Evolutionary conservation across 1,140 invertebrate species (phyloP).

Genomic region (Teleopsis dalmanni): DNA sequence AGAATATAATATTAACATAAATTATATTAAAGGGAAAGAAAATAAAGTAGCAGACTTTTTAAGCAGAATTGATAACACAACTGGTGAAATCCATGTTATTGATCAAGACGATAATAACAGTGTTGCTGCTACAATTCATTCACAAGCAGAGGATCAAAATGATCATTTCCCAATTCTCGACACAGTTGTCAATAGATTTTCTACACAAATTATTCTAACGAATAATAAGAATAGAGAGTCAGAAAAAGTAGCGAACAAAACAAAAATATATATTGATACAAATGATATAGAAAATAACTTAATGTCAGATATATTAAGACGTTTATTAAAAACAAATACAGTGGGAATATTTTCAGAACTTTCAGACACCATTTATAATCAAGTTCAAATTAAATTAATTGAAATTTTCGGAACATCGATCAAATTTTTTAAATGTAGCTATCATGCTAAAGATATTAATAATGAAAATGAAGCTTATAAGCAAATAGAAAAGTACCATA

Average conservation of each 20-base stretch:
- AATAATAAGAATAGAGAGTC: not conserved
- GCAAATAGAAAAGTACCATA: slow-evolving; percentile 1
- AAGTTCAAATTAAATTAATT: slow-evolving; percentile 8
- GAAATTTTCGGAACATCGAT: not conserved
- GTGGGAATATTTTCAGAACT: slow-evolving; percentile 11
- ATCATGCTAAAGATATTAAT: not conserved
- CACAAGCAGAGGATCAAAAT: not conserved
- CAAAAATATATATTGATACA: slow-evolving; percentile 6
- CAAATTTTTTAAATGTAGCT: slow-evolving; percentile 1
- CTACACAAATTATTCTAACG: slow-evolving; percentile 1
- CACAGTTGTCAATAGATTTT: slow-evolving; percentile 1
- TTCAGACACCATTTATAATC: slow-evolving; percentile 7
- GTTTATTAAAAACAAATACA: not conserved
- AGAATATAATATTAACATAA: not conserved
- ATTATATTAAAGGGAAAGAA: not conserved
- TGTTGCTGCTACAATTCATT: not conserved
- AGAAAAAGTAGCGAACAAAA: not conserved
- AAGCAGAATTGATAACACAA: not conserved
- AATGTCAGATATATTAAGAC: not conserved
- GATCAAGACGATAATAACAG: not conserved
- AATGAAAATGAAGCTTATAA: not conserved
- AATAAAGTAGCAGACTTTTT: not conserved
- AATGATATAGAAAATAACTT: not conserved
- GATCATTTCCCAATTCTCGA: slow-evolving; percentile 1
- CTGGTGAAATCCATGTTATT: not conserved